Evolutionary conservation across 2,113 vertebrate genomes (phyloP).

Genomic region (Dromaius novaehollandiae): DNA sequence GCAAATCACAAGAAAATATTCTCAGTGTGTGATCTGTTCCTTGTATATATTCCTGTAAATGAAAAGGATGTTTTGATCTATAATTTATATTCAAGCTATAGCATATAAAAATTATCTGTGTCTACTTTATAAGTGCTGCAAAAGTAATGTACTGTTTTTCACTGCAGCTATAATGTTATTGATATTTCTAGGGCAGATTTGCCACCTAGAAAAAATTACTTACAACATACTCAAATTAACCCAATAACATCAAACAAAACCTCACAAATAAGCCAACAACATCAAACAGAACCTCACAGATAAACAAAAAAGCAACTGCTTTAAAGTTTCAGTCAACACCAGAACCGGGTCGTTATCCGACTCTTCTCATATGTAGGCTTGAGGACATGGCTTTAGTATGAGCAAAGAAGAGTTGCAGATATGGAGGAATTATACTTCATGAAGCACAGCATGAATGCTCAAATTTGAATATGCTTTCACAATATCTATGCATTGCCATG

Average conservation of each 20-base stretch:
- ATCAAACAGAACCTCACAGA: constrained; percentile 27
- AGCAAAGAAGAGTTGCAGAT: background rate
- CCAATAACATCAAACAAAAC: constrained; percentile 24
- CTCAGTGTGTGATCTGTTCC: background rate
- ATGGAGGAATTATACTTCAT: background rate
- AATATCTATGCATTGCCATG: background rate
- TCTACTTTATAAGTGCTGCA: background rate
- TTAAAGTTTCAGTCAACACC: constrained; percentile 3
- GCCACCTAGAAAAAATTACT: constrained; percentile 15
- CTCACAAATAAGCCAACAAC: background rate
- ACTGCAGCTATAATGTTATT: background rate
- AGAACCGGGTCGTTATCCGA: background rate
- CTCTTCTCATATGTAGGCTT: background rate
- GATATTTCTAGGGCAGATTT: constrained; percentile 55
- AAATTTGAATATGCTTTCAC: background rate
- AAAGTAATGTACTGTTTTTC: background rate
- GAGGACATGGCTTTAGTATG: background rate
- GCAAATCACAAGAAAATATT: background rate
- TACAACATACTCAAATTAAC: background rate
- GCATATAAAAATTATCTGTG: background rate
- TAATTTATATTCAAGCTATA: background rate
- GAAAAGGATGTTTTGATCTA: background rate
- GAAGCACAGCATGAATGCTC: background rate
- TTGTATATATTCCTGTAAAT: background rate
- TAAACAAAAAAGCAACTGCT: background rate